A percentile compares a stretch with the other conserved stretches of the same genome.
phyloP scores from a whole-genome alignment of 23 tunicate genomes.

The Trididemnum clinides region DNA sequence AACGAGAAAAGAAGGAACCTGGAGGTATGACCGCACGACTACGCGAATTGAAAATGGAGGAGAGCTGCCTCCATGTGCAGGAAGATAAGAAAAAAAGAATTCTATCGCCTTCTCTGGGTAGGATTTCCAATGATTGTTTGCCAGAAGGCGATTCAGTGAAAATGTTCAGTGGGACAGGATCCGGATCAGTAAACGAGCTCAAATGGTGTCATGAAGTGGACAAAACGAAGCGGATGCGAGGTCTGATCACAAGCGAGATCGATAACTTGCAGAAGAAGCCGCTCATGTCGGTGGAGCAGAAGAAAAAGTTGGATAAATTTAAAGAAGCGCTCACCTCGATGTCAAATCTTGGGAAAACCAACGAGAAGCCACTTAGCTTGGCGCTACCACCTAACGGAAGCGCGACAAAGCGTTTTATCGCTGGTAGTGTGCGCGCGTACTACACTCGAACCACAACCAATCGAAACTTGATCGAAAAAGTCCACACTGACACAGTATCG shows the following conservation, averaged over 20 bases:
- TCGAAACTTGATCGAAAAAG: neutral
- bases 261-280: constrained; percentile 39
- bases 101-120: too few species aligned
- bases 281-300: constrained; percentile 44
- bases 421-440: constrained; percentile 64
- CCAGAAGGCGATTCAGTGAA: neutral
- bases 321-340: constrained; percentile 38
- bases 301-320: constrained; percentile 51
- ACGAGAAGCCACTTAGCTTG: neutral
- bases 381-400: constrained; percentile 2
- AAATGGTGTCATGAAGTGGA: neutral
- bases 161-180: neutral
- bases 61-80: neutral
- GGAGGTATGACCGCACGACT: neutral
- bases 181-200: neutral
- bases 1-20: too few species aligned
- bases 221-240: constrained; percentile 11
- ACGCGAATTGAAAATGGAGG: neutral
- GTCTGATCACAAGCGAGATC: constrained; percentile 45
- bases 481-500: neutral
- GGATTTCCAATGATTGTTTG: too few species aligned
- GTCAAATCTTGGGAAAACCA: neutral
- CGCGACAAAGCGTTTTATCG: constrained; percentile 27
- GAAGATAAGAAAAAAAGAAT: neutral
- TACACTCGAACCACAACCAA: constrained; percentile 41